Base-by-base conservation (phyloP, 2,113 vertebrate species). In the Choloepus hoffmanni region DNA sequence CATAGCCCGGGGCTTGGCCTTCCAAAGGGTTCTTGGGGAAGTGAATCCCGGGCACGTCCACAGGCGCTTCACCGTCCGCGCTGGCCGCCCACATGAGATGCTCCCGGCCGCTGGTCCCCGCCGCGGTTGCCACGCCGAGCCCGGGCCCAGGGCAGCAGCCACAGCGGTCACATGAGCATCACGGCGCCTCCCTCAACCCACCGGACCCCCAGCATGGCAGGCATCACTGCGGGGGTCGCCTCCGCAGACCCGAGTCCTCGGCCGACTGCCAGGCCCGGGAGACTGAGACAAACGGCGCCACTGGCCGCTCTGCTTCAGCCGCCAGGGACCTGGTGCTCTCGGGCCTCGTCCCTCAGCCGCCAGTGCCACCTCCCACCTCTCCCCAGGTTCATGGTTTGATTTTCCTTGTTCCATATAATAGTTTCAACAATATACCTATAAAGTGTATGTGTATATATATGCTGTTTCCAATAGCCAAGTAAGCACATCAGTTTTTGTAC, bases 1-100 rank as follows among this genome's bases (percentile, higher is more conserved):
- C 99, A 8, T 99, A 99, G 98, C 99, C 99, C 55, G 99, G 99
- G 21, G 99, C 99, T 99, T 50, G 99, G 94, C 99, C 99, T 98
- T 99, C 99, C 97, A 99, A 97, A 2, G 99, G 99, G 98, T 99
- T 99, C 98, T 99, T 99, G 98, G 98, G 99, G 98, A 99, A 99
- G 97, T 99, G 99, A 96, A 99, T 99, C 48, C 99, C 99, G 96
- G 99, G 99, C 92, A 99, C 98, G 97, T 99, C 99, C 87, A 99
- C 99, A 97, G 99, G 99, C 91, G 99, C 97, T 78, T 99, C 99
- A 30, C 99, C 99, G 40, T 99, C 99, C 12, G 99, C 98, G 74
- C 99, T 99, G 26, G 99, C 99, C 74, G 99, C 99, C 99, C 99
- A 99, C 78, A 99, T 98, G 48, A 45, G 48, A 45, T 99, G 97